Percentiles rank a stretch among this genome's conserved stretches.
Evolutionary conservation across 2,888 invertebrate species (phyloP).

Genomic region (Agrotis exclamationis): DNA sequence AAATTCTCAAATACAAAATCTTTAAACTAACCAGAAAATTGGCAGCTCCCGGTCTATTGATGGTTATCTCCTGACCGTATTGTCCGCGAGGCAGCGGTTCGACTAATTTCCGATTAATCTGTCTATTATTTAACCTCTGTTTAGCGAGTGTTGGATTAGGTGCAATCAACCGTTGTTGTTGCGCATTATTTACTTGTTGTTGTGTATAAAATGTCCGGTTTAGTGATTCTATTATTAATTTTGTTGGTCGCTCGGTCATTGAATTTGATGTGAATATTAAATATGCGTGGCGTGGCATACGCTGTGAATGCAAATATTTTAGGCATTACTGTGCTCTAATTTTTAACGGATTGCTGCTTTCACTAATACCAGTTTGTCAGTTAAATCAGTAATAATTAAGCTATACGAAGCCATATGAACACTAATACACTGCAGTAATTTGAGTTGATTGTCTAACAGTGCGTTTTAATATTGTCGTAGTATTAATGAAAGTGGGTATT

Average conservation of each 20-base stretch:
- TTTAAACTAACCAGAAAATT: slow-evolving; percentile 33
- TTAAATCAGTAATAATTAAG: too few species aligned
- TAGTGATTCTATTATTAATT: slow-evolving; percentile 58
- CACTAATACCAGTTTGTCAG: background rate
- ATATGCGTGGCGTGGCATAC: slow-evolving; percentile 10
- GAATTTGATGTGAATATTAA: slow-evolving; percentile 47
- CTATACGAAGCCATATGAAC: too few species aligned
- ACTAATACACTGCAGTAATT: too few species aligned
- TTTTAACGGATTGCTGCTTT: background rate
- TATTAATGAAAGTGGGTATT: too few species aligned
- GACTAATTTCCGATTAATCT: slow-evolving; percentile 71
- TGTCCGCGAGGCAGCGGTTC: slow-evolving; percentile 61
- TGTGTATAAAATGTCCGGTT: slow-evolving; percentile 45
- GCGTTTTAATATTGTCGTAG: too few species aligned
- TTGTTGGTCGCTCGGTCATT: slow-evolving; percentile 43
- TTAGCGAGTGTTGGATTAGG: slow-evolving; percentile 60
- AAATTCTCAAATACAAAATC: slow-evolving; percentile 24
- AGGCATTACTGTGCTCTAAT: background rate
- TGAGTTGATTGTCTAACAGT: too few species aligned
- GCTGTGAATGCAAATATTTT: background rate
- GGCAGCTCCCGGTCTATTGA: slow-evolving; percentile 50
- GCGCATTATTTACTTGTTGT: slow-evolving; percentile 52
- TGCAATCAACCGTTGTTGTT: slow-evolving; percentile 59
- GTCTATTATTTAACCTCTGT: slow-evolving; percentile 67
- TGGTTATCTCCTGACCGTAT: slow-evolving; percentile 60